Percentiles rank a stretch among this genome's conserved stretches.
phyloP scores from a whole-genome alignment of 2,797 vertebrate genomes.

The Pangasius mekongensis region DNA sequence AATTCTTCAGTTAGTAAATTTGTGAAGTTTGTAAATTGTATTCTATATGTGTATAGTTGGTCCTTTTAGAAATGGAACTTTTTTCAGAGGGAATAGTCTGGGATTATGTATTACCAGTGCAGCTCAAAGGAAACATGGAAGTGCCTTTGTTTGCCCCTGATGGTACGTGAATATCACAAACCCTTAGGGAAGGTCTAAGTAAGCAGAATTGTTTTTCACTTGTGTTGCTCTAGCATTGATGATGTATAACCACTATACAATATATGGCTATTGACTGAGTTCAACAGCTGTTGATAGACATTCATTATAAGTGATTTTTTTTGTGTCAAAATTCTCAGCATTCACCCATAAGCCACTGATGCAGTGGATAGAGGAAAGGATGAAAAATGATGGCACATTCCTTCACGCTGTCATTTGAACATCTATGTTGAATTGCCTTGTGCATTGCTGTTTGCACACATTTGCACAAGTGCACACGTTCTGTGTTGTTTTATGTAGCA shows the following conservation, averaged over 20 bases:
- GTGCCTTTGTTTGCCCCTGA: not conserved
- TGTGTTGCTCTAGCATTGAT: not conserved
- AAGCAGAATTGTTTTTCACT: conserved; percentile 6
- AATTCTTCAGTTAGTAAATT: not conserved
- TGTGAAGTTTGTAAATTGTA: not conserved
- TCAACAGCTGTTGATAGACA: not conserved
- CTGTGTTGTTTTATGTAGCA: no score
- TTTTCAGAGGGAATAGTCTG: not conserved
- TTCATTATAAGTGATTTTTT: not conserved
- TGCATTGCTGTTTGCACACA: not conserved
- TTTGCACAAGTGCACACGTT: no score
- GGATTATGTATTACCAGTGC: not conserved
- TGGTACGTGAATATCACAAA: not conserved
- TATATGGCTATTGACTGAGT: not conserved
- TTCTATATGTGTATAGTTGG: not conserved
- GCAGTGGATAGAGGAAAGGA: not conserved
- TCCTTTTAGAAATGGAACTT: not conserved
- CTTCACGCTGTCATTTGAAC: conserved; percentile 2
- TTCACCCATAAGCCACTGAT: not conserved
- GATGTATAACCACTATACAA: no score
- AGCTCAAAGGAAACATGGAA: not conserved
- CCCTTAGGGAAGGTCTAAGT: not conserved
- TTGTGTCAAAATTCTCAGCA: not conserved
- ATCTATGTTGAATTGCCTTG: not conserved
- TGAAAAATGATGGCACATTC: not conserved